Evolutionary conservation across 2,797 vertebrate species (phyloP), one percentile per base, ranked within the genome.

Genomic region (Parauchenoglanis ngamensis): DNA sequence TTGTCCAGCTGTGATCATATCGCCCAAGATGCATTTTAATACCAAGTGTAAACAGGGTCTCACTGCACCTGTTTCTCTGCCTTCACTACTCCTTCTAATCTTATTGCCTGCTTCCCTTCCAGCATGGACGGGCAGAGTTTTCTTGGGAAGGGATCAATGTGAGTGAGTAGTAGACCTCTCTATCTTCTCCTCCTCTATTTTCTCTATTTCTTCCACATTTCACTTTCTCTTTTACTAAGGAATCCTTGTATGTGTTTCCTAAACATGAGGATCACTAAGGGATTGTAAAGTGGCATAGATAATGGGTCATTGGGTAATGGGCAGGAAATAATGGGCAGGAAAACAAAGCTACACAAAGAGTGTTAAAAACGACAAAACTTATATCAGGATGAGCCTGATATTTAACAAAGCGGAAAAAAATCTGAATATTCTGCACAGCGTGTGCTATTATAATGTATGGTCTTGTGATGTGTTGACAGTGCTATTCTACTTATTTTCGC

Each of bases 111-210:
- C 61, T 87, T 77, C 85, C 84, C 72, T 72, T 85, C 54, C 92
- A 99, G 98, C 97, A 97, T 95, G 97, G 96, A 90, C 95, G 95
- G 92, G 95, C 96, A 3, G 97, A 98, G 94, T 97, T 98, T 96
- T 98, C 97, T 95, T 98, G 97, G 97, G 98, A 98, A 90, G 98
- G 97, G 90, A 98, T 98, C 95, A 99, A 98, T 93, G 98, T 98
- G 96, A 98, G 97, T 91, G 56, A 88, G 75, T 85, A 92, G 81
- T 86, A 89, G 49, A 91, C 91, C 77, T 90, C 80, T 54, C 78
- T 59, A 65, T 77, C 68, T 85, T 87, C 72, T 63, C 63, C 61
- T 76, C n/a, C 19, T 84, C 35, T 70, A 4, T 35, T 67, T 81
- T 63, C 35, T 83, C 49, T 44, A 57, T n/a, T 68, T 77, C 31